Conservation (phyloP, 2,888 invertebrate species). For the Dicyrtomina minuta region DNA sequence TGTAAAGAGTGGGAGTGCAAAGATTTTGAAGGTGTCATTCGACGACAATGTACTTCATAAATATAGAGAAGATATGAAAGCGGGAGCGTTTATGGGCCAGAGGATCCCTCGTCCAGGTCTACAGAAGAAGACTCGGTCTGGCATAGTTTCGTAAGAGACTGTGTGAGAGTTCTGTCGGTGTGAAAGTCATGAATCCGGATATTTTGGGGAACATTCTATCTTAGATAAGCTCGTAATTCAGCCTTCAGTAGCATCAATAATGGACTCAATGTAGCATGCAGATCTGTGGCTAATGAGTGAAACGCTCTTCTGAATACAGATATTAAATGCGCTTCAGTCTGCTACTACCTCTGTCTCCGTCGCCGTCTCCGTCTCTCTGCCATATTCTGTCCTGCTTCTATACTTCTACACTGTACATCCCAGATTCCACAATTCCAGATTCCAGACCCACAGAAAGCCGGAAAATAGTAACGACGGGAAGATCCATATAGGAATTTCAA, state of each 20-base stretch:
- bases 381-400: too few species aligned
- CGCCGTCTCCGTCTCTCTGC: background rate
- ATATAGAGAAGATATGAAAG: too few species aligned
- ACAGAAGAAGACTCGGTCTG: too few species aligned
- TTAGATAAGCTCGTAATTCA: constrained; percentile 36
- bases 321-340: background rate
- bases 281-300: constrained; percentile 38
- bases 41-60: too few species aligned
- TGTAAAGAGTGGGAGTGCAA: too few species aligned
- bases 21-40: too few species aligned
- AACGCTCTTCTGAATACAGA: constrained; percentile 33
- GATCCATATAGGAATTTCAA: too few species aligned
- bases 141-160: background rate
- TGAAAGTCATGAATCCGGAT: constrained; percentile 25
- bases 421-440: background rate
- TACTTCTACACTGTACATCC: too few species aligned
- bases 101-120: too few species aligned
- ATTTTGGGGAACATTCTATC: constrained; percentile 8
- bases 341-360: background rate
- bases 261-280: constrained; percentile 38
- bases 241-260: constrained; percentile 30
- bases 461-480: too few species aligned
- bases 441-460: too few species aligned
- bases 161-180: background rate
- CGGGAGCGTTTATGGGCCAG: too few species aligned